Percentiles rank a stretch among this genome's conserved stretches.
Conservation (phyloP, 2,888 invertebrate species). For the Theretra japonica region DNA sequence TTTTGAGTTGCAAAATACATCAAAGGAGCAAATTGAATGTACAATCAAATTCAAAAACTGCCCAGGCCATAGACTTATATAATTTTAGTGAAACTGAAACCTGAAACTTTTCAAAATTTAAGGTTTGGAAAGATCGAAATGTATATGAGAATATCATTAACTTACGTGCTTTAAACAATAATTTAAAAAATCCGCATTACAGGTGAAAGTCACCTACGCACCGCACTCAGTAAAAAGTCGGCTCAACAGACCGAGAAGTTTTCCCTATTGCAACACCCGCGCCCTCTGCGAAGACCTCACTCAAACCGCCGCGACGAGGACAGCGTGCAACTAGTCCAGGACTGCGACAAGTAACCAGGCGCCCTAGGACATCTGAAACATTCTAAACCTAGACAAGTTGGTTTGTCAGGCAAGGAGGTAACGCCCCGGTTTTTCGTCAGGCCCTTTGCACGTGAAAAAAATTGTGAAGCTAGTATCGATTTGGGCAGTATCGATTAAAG, state of each 20-base stretch:
- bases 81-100: too few species aligned
- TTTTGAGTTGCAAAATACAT: neutral
- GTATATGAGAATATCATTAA: too few species aligned
- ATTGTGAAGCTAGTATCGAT: neutral
- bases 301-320: constrained; percentile 63
- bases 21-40: neutral
- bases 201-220: constrained; percentile 79
- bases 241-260: constrained; percentile 68
- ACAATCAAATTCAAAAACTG: neutral
- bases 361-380: neutral
- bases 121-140: too few species aligned
- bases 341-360: constrained; percentile 60
- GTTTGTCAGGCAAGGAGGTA: neutral
- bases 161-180: neutral
- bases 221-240: constrained; percentile 70
- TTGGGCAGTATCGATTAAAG: neutral
- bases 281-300: constrained; percentile 68
- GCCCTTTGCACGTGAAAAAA: too few species aligned
- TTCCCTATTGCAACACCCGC: constrained; percentile 73
- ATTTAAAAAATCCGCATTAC: constrained; percentile 40
- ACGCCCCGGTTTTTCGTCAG: neutral
- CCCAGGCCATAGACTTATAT: too few species aligned
- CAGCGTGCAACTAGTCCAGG: constrained; percentile 71
- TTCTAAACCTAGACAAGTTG: neutral
- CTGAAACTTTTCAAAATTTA: too few species aligned